Percentiles rank a stretch among this genome's conserved stretches.
phyloP scores from a whole-genome alignment of 2,797 vertebrate species.

The Mus minutoides region DNA sequence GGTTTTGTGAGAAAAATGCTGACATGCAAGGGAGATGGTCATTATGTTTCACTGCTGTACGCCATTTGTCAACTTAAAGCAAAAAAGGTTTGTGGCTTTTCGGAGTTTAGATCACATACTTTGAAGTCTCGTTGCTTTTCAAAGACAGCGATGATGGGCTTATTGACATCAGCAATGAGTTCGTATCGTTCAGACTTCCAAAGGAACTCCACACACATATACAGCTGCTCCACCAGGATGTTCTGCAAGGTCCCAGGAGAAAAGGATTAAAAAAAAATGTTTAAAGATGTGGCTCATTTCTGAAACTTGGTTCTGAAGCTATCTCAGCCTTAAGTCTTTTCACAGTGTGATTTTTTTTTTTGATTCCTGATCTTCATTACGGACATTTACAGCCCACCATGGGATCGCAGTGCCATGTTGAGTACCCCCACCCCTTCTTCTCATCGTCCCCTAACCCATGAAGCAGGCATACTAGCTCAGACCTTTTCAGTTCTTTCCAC shows the following conservation, averaged over 20 bases:
- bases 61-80: not conserved
- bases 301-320: not conserved
- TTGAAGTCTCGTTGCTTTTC: constrained; percentile 99
- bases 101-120: constrained; percentile 84
- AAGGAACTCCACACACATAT: constrained; percentile 96
- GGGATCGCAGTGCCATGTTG: not conserved
- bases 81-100: not conserved
- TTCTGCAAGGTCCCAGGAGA: constrained; percentile 87
- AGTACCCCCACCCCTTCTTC: not conserved
- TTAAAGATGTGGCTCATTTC: not conserved
- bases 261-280: not conserved
- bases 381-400: not conserved
- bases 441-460: too few species aligned
- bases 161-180: constrained; percentile 98
- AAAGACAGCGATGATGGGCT: constrained; percentile 97
- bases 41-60: not conserved
- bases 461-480: not conserved
- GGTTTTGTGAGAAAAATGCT: not conserved
- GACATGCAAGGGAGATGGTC: not conserved
- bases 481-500: not conserved
- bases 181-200: constrained; percentile 99
- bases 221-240: constrained; percentile 97
- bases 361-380: not conserved
- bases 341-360: not conserved
- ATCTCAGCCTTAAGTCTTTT: not conserved